Percentiles rank a stretch among this genome's conserved stretches.
These are phyloP conservation scores for Elysia crispata DNA, from an alignment of 2,888 invertebrate species.

Conservation along the genomic window DNA sequence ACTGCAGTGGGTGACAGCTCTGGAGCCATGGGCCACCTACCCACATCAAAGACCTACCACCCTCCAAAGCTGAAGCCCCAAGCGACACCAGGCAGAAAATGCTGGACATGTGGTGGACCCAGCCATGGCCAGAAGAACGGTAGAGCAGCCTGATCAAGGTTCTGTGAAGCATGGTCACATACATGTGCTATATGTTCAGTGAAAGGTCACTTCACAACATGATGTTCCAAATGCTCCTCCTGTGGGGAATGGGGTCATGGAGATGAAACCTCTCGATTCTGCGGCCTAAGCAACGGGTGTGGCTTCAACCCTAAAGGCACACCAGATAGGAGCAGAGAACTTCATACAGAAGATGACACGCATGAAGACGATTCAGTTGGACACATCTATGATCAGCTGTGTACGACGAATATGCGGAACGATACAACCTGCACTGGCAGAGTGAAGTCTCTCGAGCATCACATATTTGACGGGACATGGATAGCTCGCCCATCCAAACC, in stretches of 20 bases:
- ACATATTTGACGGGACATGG: background rate
- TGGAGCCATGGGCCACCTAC: constrained; percentile 30
- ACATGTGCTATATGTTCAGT: constrained; percentile 3
- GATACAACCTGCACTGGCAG: background rate
- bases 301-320: background rate
- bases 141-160: background rate
- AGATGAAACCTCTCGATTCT: background rate
- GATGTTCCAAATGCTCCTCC: background rate
- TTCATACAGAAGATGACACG: background rate
- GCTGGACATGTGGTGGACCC: background rate
- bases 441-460: background rate
- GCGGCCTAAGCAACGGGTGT: background rate
- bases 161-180: background rate
- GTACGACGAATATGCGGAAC: background rate
- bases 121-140: background rate
- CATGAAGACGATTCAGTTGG: background rate
- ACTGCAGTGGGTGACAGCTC: constrained; percentile 51
- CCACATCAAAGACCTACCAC: background rate
- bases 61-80: too few relatives aligned
- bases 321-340: background rate
- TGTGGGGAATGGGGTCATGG: background rate
- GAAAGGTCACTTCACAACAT: background rate
- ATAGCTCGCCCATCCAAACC: background rate
- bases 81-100: background rate
- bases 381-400: background rate